These are phyloP conservation scores for Caenorhabditis sp. DNA, from an alignment of 2,888 invertebrate species.

Conservation along the genomic window DNA sequence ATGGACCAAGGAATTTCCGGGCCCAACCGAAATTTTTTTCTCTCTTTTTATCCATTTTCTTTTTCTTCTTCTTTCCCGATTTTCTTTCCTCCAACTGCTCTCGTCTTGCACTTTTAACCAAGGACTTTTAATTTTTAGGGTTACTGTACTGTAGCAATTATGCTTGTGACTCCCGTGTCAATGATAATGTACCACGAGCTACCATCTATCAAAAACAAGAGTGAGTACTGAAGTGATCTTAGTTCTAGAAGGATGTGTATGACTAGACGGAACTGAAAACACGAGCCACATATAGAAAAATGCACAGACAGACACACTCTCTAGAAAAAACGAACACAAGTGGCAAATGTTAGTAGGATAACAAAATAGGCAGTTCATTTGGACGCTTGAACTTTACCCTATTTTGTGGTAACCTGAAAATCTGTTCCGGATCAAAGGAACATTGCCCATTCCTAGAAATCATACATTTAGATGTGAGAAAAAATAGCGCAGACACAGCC, in stretches of 20 bases:
- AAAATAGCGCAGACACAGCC: neutral
- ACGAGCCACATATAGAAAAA: neutral
- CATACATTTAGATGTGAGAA: neutral
- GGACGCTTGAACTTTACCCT: neutral
- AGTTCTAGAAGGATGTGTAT: slow-evolving; percentile 21
- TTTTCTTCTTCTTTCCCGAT: neutral
- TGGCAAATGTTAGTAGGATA: neutral
- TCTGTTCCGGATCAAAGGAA: slow-evolving; percentile 8
- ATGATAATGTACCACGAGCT: slow-evolving; percentile 74
- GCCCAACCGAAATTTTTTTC: slow-evolving; percentile 8
- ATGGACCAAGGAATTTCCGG: slow-evolving; percentile 35
- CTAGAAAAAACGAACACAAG: neutral
- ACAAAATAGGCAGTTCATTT: slow-evolving; percentile 8
- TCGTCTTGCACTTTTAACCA: slow-evolving; percentile 4
- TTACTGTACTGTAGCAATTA: slow-evolving; percentile 46
- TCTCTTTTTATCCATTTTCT: neutral
- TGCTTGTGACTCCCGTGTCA: slow-evolving; percentile 71
- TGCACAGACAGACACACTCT: neutral
- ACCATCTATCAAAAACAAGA: slow-evolving; percentile 66
- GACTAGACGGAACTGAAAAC: slow-evolving; percentile 15
- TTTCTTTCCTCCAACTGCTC: neutral
- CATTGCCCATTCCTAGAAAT: slow-evolving; percentile 10
- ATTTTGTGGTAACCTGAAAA: neutral
- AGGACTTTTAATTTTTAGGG: slow-evolving; percentile 23
- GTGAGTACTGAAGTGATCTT: slow-evolving; percentile 60